Base-by-base conservation (phyloP, 2,113 vertebrate species). In the Glaucomys volans region DNA sequence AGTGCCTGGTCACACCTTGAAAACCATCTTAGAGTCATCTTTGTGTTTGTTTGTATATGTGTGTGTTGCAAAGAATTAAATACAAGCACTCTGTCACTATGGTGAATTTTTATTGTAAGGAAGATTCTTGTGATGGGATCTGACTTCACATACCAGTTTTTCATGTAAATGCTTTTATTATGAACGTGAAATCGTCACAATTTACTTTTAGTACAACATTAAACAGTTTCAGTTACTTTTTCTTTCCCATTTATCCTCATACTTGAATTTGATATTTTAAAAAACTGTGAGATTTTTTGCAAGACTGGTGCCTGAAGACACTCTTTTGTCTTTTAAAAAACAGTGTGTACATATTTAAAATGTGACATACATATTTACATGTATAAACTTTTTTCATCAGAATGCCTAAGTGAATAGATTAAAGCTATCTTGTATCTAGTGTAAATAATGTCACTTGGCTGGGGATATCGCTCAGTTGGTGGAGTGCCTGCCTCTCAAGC, bases 231-330 rank as follows among this genome's bases (percentile, higher is more conserved):
- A 76, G 50, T 30, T 90, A 12, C 72, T 89, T 72, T 84, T 62
- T 76, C 47, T 92, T 95, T 95, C 81, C 88, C 17, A 91, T 86
- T 95, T 86, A 89, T 87, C 57, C 47, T 80, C 0, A 40, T 89
- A 89, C 82, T 96, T 91, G 87, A 94, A 93, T 42, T 95, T 93
- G 83, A 54, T 72, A 82, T 93, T 82, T 6, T 2, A 1, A 54
- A 8, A 47, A 96, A 79, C 79, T 82, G 6, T 95, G 95, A 96
- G 77, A 35, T 35, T 79, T 90, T 94, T 92, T 92, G 72, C 30
- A 96, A 96, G 89, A 96, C 22, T 75, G 44, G 76, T 96, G 57
- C 81, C 93, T 95, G 40, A 93, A 92, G 88, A 95, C 5, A 69
- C 20, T 35, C 50, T 72, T 81, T 66, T 44, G 3, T 87, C 67